These are phyloP conservation scores for Engraulis encrasicolus DNA, from an alignment of 2,113 vertebrate species.

Conservation along the genomic window DNA sequence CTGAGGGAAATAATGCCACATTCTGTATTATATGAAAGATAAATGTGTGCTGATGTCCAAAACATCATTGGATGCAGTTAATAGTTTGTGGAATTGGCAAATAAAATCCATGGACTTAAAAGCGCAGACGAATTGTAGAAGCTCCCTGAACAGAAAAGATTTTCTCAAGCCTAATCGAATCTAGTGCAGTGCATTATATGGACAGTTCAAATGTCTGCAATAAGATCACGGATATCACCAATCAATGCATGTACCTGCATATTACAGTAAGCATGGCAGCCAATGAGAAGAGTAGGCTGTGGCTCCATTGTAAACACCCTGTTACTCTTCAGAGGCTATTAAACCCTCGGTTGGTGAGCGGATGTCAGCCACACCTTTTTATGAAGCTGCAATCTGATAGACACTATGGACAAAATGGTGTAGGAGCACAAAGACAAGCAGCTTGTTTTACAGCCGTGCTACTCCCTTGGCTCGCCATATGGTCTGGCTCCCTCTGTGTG, in stretches of 20 bases:
- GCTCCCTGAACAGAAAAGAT: neutral
- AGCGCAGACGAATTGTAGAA: too few relatives aligned
- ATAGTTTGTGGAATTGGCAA: too few relatives aligned
- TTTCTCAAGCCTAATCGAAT: neutral
- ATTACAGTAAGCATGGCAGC: neutral
- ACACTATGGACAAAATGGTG: slow-evolving; percentile 67
- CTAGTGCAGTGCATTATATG: neutral
- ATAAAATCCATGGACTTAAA: too few relatives aligned
- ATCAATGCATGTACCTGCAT: neutral
- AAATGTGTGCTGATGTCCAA: too few relatives aligned
- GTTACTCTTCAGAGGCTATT: neutral
- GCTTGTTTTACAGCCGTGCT: slow-evolving; percentile 76
- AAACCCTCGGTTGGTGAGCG: neutral
- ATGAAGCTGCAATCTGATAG: slow-evolving; percentile 75
- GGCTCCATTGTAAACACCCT: too few relatives aligned
- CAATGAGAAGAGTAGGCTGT: too few relatives aligned
- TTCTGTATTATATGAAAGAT: too few relatives aligned
- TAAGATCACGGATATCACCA: neutral
- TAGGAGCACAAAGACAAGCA: slow-evolving; percentile 74
- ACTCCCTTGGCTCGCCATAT: slow-evolving; percentile 71
- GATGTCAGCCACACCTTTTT: slow-evolving; percentile 72
- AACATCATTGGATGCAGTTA: too few relatives aligned
- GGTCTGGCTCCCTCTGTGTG: slow-evolving; percentile 58
- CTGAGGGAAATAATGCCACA: too few relatives aligned
- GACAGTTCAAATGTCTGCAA: neutral